Evolutionary conservation across 1,140 invertebrate genomes (phyloP), one percentile per base, ranked within the genome.

Genomic region (Samia ricini): DNA sequence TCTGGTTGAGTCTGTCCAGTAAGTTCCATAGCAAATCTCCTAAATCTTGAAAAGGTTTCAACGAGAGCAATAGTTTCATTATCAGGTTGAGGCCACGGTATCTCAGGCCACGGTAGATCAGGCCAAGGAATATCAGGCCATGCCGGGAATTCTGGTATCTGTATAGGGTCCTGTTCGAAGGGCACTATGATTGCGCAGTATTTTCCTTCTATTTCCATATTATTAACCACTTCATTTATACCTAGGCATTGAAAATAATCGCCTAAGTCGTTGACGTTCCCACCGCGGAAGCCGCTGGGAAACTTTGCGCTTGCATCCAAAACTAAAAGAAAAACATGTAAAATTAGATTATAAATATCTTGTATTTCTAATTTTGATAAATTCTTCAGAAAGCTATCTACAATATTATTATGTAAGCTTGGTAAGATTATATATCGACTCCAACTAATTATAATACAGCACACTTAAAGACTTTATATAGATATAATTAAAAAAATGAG

Each of bases 171-270:
- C 10, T 75, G 67, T 12, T 66, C 5, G 0, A 75, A 18, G 5
- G 72, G 75, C 0, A 76, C 26, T 1, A 12, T 33, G 21, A 80
- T 59, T 0, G 63, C 56, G 29, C 78, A 78, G 50, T 81, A 78
- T 64, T 81, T 81, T 0, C 78, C 78, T 54, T 74, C 58, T 12
- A 77, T 49, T 1, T 66, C 56, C 20, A 64, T 56, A 15, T 65
- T 50, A 2, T 69, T 22, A 7, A 61, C 23, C 0, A 29, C 15
- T 10, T 61, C 3, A 29, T 71, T 61, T 51, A 81, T 81, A 2
- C 52, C 21, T 1, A 81, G 63, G 50, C 78, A 81, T 68, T 78
- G 68, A 21, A 66, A 61, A 49, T 81, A 81, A 42, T 81, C 76
- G 7, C 78, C 78, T 0, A 74, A 56, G 15, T 78, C 76, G 22